These are phyloP conservation scores for Barypeithes pellucidus DNA, from an alignment of 2,888 invertebrate genomes.

Conservation along the genomic window DNA sequence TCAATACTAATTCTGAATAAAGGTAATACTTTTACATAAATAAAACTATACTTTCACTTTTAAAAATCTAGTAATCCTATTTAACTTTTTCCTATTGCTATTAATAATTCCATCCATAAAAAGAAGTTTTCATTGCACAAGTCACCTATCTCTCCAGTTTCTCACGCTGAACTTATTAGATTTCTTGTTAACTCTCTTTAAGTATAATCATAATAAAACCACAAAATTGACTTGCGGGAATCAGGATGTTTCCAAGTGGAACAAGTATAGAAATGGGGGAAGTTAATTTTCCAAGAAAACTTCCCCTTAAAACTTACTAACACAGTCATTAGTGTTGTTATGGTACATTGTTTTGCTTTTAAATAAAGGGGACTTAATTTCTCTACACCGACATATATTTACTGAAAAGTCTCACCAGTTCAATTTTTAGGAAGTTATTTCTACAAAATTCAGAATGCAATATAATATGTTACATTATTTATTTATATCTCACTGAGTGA, in stretches of 20 bases:
- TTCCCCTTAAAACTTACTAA: constrained; percentile 4
- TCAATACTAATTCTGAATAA: too few relatives aligned
- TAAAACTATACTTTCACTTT: too few relatives aligned
- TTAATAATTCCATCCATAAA: too few relatives aligned
- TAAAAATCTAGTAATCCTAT: too few relatives aligned
- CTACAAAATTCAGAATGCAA: too few relatives aligned
- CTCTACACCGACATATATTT: constrained; percentile 2
- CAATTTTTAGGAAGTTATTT: not conserved
- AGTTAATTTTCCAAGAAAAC: constrained; percentile 1
- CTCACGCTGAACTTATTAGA: not conserved
- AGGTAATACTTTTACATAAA: too few relatives aligned
- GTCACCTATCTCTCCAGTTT: not conserved
- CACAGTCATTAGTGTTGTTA: constrained; percentile 10
- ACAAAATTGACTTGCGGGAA: not conserved
- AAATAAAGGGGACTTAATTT: constrained; percentile 9
- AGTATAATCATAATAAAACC: not conserved
- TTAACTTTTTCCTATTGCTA: too few relatives aligned
- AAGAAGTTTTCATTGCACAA: not conserved
- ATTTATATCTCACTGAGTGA: too few relatives aligned
- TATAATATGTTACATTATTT: too few relatives aligned
- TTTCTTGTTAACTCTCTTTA: not conserved
- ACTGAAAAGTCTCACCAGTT: not conserved
- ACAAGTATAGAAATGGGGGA: not conserved
- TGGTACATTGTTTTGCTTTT: constrained; percentile 16
- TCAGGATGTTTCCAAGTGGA: constrained; percentile 4